phyloP scores from a whole-genome alignment of 1,140 invertebrate genomes.

The Heliconius hewitsoni region DNA sequence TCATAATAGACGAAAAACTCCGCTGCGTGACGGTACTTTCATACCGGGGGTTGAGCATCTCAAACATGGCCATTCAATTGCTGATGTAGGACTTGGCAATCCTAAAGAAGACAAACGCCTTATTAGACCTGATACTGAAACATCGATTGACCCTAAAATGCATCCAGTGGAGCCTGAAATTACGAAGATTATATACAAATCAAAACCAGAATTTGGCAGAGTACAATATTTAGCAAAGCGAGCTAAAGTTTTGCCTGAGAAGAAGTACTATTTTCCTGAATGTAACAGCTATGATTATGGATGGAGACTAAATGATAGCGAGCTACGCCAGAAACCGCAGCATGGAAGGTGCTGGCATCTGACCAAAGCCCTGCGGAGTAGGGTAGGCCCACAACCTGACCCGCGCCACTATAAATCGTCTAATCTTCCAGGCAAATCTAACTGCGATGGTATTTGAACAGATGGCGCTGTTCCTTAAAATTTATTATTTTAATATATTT shows the following conservation, averaged over 20 bases:
- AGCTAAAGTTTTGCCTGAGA: slow-evolving; percentile 49
- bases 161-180: slow-evolving; percentile 55
- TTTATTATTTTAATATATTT: background rate
- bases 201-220: slow-evolving; percentile 56
- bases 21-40: slow-evolving; percentile 50
- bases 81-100: slow-evolving; percentile 55
- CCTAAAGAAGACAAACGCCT: slow-evolving; percentile 56
- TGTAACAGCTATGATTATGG: slow-evolving; percentile 56
- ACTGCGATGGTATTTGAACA: slow-evolving; percentile 49
- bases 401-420: slow-evolving; percentile 59
- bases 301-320: slow-evolving; percentile 60
- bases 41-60: slow-evolving; percentile 52
- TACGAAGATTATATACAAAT: slow-evolving; percentile 56
- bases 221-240: slow-evolving; percentile 51
- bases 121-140: slow-evolving; percentile 46
- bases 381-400: slow-evolving; percentile 63
- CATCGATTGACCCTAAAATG: slow-evolving; percentile 58
- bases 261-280: slow-evolving; percentile 63
- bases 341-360: slow-evolving; percentile 57
- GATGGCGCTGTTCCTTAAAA: slow-evolving; percentile 33
- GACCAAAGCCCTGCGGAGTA: slow-evolving; percentile 47
- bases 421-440: slow-evolving; percentile 44
- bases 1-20: slow-evolving; percentile 47
- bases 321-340: slow-evolving; percentile 43
- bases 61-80: slow-evolving; percentile 53